Conservation (phyloP, 1,140 invertebrate genomes). For the Wiebesia pumilae region DNA sequence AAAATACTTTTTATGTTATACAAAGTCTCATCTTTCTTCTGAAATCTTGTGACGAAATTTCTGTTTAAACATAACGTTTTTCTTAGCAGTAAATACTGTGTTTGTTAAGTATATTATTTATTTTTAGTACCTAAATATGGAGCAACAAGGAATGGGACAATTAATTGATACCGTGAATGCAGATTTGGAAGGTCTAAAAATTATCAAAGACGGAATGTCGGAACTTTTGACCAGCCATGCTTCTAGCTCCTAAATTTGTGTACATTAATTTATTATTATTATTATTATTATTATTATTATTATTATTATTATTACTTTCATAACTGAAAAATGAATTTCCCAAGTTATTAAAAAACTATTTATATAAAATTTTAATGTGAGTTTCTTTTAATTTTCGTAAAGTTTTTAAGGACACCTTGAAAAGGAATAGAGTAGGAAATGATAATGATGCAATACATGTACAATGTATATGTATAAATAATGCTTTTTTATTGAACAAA, state of each 20-base stretch:
- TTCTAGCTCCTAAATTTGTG: slow-evolving; percentile 59
- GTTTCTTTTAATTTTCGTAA: slow-evolving; percentile 39
- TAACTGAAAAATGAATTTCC: slow-evolving; percentile 22
- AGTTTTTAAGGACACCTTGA: slow-evolving; percentile 29
- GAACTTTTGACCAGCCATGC: slow-evolving; percentile 66
- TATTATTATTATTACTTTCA: slow-evolving; percentile 46
- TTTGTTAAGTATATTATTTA: slow-evolving; percentile 10
- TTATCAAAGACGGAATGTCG: slow-evolving; percentile 87
- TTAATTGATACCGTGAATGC: slow-evolving; percentile 86
- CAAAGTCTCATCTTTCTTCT: background rate
- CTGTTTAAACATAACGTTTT: background rate
- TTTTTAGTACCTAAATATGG: slow-evolving; percentile 84
- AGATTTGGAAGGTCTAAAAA: slow-evolving; percentile 84
- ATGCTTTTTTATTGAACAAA: slow-evolving; percentile 60
- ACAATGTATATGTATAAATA: slow-evolving; percentile 58
- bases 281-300: too few species aligned
- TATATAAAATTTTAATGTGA: slow-evolving; percentile 34
- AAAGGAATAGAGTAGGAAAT: slow-evolving; percentile 22
- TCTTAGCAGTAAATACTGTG: background rate
- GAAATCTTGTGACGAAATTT: background rate
- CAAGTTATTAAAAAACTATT: slow-evolving; percentile 42
- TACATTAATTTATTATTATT: slow-evolving; percentile 51
- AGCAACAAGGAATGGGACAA: slow-evolving; percentile 89
- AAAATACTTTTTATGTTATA: background rate
- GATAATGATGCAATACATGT: background rate